Evolutionary conservation across 2,888 invertebrate species (phyloP).

Genomic region (Tholera decimalis): DNA sequence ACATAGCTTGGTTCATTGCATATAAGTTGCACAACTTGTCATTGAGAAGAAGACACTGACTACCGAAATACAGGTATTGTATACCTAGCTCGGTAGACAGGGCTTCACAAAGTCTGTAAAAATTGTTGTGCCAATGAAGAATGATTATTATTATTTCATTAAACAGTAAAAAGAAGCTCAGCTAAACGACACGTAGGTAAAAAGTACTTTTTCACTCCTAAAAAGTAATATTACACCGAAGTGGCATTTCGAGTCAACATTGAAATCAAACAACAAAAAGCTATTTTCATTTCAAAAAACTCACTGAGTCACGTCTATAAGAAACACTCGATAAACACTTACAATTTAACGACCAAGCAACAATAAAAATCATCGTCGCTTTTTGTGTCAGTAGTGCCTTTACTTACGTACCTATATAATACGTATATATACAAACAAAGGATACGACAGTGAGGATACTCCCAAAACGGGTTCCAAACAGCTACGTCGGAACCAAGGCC

Average conservation of each 20-base stretch:
- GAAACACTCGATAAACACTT: not conserved
- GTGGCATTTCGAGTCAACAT: not conserved
- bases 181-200: not conserved
- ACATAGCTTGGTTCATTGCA: too few relatives aligned
- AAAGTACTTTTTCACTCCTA: not conserved
- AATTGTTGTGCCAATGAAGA: too few relatives aligned
- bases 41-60: too few relatives aligned
- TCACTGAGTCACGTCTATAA: slow-evolving; percentile 28
- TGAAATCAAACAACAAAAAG: slow-evolving; percentile 16
- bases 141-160: not conserved
- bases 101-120: too few relatives aligned
- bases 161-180: not conserved
- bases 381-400: slow-evolving; percentile 22
- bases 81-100: too few relatives aligned
- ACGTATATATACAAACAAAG: slow-evolving; percentile 39
- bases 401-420: not conserved
- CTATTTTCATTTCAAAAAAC: slow-evolving; percentile 13
- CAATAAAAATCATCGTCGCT: slow-evolving; percentile 14
- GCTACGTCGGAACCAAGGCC: slow-evolving; percentile 41
- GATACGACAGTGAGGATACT: slow-evolving; percentile 37
- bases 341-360: slow-evolving; percentile 23
- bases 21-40: too few relatives aligned
- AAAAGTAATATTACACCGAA: slow-evolving; percentile 1
- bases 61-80: too few relatives aligned
- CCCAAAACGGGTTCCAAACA: slow-evolving; percentile 50